phyloP scores from a whole-genome alignment of 1,140 invertebrate genomes.

The Drosophila bocki region DNA sequence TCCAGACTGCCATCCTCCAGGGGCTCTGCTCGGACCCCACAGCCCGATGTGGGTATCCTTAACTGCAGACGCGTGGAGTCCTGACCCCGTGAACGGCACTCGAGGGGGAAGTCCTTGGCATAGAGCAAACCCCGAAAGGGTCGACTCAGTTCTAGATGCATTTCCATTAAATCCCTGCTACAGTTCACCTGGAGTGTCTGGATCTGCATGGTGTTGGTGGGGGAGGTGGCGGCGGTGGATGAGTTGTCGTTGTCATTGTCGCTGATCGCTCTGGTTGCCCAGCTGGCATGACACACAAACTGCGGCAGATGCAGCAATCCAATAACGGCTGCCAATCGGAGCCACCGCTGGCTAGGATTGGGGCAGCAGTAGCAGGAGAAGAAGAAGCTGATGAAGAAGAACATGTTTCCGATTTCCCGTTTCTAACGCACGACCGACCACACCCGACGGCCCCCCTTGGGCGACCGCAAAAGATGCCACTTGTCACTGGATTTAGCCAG shows the following conservation, averaged over 20 bases:
- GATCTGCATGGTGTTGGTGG: constrained; percentile 53
- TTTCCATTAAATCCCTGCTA: constrained; percentile 86
- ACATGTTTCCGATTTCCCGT: constrained; percentile 83
- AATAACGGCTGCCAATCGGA: constrained; percentile 52
- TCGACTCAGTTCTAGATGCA: constrained; percentile 86
- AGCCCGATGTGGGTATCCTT: constrained; percentile 89
- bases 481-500: constrained; percentile 23
- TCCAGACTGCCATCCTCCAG: constrained; percentile 86
- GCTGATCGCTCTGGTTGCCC: constrained; percentile 72
- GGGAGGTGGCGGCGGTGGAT: background rate
- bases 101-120: constrained; percentile 89
- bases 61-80: constrained; percentile 86
- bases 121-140: constrained; percentile 90
- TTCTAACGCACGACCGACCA: constrained; percentile 38
- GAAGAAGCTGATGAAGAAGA: constrained; percentile 65
- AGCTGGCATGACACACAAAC: constrained; percentile 76
- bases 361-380: constrained; percentile 26
- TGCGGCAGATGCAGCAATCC: constrained; percentile 65
- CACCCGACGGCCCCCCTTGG: constrained; percentile 11
- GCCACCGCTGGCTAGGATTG: background rate
- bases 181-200: constrained; percentile 84
- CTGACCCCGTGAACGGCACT: constrained; percentile 87
- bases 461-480: constrained; percentile 75
- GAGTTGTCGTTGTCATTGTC: background rate
- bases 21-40: constrained; percentile 87